These are phyloP conservation scores for human (Homo sapiens) DNA, from an alignment of 2,113 vertebrate genomes.

Conservation along the genomic window GRCh38 chr14:100104501-100105000, in stretches of 20 bases:
- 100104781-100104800: neutral
- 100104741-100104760: too few species aligned
- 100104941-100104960: too few species aligned
- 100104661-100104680: neutral
- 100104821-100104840: neutral
- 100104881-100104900: too few species aligned
- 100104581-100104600: neutral
- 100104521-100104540: neutral
- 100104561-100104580: neutral
- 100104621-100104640: neutral
- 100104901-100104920: neutral
- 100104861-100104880: neutral
- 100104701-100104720: neutral
- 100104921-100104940: neutral
- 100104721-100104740: neutral
- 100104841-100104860: neutral
- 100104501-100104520: neutral
- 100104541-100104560: neutral
- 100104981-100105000: neutral
- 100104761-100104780: neutral
- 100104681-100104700: too few species aligned
- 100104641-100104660: neutral
- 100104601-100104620: neutral
- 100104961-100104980: neutral
- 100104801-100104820: neutral